Conservation (phyloP, 2,888 invertebrate species). For the Amphiduros pacificus region DNA sequence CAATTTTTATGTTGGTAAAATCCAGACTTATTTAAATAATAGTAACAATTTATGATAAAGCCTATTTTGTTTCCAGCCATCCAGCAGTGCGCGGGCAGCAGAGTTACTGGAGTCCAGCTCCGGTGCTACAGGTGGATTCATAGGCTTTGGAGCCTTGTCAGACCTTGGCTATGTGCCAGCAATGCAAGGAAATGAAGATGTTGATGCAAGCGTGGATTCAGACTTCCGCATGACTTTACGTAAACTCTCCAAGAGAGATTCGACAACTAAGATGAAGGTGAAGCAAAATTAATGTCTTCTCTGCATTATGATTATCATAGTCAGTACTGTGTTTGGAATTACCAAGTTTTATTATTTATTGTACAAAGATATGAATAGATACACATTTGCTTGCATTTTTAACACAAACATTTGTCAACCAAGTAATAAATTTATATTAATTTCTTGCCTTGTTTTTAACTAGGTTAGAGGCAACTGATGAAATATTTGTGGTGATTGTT, state of each 20-base stretch:
- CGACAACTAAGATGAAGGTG: slow-evolving; percentile 83
- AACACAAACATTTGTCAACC: no score
- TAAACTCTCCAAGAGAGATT: slow-evolving; percentile 88
- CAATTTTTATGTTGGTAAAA: no score
- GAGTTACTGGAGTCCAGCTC: slow-evolving; percentile 70
- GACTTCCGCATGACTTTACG: slow-evolving; percentile 79
- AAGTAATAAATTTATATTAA: no score
- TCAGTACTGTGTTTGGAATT: no score
- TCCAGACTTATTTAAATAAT: background rate
- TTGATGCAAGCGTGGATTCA: slow-evolving; percentile 69
- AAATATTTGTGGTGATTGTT: background rate
- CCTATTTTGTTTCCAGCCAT: slow-evolving; percentile 68
- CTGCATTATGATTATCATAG: no score
- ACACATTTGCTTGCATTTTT: no score
- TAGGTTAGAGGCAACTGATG: no score
- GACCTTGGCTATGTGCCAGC: slow-evolving; percentile 67
- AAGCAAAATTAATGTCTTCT: slow-evolving; percentile 1
- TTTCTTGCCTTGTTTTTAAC: no score
- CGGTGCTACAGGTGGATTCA: slow-evolving; percentile 63
- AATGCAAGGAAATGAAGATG: slow-evolving; percentile 63
- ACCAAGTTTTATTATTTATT: no score
- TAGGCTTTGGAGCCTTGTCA: slow-evolving; percentile 68
- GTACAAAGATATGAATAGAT: no score
- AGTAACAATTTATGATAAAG: background rate
- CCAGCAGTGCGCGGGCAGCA: slow-evolving; percentile 87